Evolutionary conservation across 1,140 invertebrate genomes (phyloP).

Genomic region (Cylas formicarius): DNA sequence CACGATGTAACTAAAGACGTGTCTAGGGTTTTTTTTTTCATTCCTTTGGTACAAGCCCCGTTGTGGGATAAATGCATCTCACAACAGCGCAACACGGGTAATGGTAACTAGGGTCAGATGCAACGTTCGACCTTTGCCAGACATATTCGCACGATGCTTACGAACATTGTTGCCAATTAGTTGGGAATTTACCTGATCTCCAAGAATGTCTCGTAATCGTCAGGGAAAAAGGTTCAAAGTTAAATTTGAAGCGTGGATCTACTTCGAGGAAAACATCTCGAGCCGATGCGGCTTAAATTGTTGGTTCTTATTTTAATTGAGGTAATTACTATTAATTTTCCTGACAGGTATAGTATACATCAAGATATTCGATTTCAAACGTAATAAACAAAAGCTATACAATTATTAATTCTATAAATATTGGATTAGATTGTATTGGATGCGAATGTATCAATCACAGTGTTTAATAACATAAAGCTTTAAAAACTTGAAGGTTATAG

Average conservation of each 20-base stretch:
- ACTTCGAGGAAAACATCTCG: not conserved
- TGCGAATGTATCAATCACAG: too few species aligned
- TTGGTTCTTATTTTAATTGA: not conserved
- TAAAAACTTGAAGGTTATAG: too few species aligned
- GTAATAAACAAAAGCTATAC: too few species aligned
- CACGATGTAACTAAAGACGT: slow-evolving; percentile 20
- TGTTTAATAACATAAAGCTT: too few species aligned
- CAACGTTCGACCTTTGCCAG: slow-evolving; percentile 17
- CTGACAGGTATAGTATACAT: too few species aligned
- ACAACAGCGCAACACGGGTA: slow-evolving; percentile 10
- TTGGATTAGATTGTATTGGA: too few species aligned
- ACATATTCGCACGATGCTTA: slow-evolving; percentile 16
- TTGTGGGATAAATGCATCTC: slow-evolving; percentile 14
- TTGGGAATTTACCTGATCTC: not conserved
- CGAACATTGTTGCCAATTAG: slow-evolving; percentile 10
- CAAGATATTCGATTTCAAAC: too few species aligned
- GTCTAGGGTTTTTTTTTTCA: slow-evolving; percentile 13
- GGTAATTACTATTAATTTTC: not conserved
- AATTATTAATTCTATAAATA: too few species aligned
- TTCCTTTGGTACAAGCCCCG: too few species aligned
- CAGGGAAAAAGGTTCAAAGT: not conserved
- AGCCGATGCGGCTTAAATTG: not conserved
- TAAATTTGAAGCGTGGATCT: not conserved
- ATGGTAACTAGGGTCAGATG: slow-evolving; percentile 18
- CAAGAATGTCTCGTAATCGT: not conserved